These are phyloP conservation scores for Scatophagus argus DNA, from an alignment of 2,113 vertebrate genomes.

Conservation along the genomic window DNA sequence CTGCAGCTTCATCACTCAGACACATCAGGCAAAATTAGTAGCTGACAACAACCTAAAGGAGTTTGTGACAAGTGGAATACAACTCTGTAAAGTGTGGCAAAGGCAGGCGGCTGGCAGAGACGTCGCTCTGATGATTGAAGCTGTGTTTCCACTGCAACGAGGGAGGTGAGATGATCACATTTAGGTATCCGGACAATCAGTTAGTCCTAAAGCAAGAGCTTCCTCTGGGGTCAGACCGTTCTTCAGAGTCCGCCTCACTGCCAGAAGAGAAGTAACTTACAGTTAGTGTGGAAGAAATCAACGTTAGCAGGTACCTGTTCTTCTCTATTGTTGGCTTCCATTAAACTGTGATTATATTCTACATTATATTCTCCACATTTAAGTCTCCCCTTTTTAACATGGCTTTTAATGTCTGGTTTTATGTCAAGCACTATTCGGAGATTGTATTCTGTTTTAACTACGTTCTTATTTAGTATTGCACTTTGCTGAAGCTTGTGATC, in stretches of 20 bases:
- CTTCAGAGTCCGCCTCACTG: slow-evolving; percentile 95
- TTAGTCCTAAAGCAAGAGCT: slow-evolving; percentile 91
- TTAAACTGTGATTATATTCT: neutral
- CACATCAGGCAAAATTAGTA: slow-evolving; percentile 55
- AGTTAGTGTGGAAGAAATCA: neutral
- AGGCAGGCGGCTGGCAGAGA: slow-evolving; percentile 31
- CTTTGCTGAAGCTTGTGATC: too few relatives aligned
- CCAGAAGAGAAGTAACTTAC: neutral
- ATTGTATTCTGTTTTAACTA: too few relatives aligned
- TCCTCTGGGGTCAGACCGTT: slow-evolving; percentile 94
- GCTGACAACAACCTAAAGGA: slow-evolving; percentile 37
- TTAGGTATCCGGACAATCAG: slow-evolving; percentile 88
- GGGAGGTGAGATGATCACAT: slow-evolving; percentile 74
- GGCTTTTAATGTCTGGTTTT: too few relatives aligned
- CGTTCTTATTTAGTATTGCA: too few relatives aligned
- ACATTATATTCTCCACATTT: too few relatives aligned
- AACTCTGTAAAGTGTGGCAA: slow-evolving; percentile 13
- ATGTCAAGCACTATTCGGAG: too few relatives aligned
- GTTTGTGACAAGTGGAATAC: slow-evolving; percentile 33
- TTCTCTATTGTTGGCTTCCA: too few relatives aligned
- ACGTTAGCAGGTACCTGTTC: too few relatives aligned
- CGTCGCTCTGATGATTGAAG: neutral
- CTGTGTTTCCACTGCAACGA: slow-evolving; percentile 5
- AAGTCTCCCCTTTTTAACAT: too few relatives aligned
- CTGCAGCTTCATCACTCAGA: slow-evolving; percentile 55